These are phyloP conservation scores for Rhombomys opimus DNA, from an alignment of 2,113 vertebrate species.

Conservation along the genomic window DNA sequence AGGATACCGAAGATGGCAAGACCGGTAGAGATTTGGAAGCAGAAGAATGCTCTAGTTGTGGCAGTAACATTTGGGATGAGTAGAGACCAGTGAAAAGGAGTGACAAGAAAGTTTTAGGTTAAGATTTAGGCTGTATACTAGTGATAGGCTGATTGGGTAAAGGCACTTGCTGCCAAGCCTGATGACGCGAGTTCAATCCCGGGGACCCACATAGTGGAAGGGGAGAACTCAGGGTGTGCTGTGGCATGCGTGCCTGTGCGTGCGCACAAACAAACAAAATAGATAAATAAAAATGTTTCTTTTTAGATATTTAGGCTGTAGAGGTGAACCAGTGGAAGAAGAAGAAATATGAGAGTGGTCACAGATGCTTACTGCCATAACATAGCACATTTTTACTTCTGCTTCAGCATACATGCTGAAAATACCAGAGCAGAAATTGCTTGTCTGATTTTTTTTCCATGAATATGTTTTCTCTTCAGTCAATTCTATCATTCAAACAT, in stretches of 20 bases:
- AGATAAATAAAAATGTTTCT: neutral
- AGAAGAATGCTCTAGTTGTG: constrained; percentile 5
- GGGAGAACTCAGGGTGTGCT: neutral
- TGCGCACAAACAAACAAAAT: too few relatives aligned
- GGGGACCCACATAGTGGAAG: neutral
- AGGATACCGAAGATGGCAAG: neutral
- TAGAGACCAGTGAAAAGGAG: constrained; percentile 12
- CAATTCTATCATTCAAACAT: neutral
- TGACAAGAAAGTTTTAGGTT: neutral
- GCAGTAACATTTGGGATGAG: neutral
- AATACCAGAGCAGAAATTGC: constrained; percentile 6
- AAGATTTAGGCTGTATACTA: constrained; percentile 11
- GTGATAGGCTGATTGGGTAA: neutral
- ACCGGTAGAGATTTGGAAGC: constrained; percentile 14
- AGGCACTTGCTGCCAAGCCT: neutral
- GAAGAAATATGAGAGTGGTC: neutral
- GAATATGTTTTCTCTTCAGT: neutral
- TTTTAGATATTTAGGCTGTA: neutral
- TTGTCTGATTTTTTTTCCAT: neutral
- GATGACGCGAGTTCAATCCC: neutral
- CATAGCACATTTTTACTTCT: neutral
- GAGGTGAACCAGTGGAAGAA: neutral
- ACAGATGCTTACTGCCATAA: neutral
- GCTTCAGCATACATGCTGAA: neutral
- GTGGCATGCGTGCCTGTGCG: too few relatives aligned